phyloP scores from a whole-genome alignment of 2,888 invertebrate genomes.

The Phyllotreta striolata region DNA sequence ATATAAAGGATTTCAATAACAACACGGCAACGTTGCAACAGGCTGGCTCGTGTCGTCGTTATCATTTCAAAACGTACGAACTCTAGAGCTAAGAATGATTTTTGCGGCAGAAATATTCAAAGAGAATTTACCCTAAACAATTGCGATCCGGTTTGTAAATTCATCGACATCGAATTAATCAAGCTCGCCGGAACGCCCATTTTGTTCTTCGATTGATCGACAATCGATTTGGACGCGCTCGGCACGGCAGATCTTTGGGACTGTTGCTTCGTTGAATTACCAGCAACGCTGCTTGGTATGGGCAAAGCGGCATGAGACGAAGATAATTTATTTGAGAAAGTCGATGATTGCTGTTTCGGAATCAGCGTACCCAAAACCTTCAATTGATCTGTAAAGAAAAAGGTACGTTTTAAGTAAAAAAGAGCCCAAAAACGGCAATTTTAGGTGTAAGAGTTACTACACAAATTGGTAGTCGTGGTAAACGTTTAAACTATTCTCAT shows the following conservation, averaged over 20 bases:
- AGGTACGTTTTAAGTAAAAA: slow-evolving; percentile 3
- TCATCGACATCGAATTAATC: slow-evolving; percentile 28
- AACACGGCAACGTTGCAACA: too few relatives aligned
- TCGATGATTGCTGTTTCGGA: slow-evolving; percentile 33
- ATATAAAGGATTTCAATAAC: too few relatives aligned
- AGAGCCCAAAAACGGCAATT: too few relatives aligned
- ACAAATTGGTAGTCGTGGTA: too few relatives aligned
- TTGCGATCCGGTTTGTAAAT: slow-evolving; percentile 23
- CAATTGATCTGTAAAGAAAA: slow-evolving; percentile 41
- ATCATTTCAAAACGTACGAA: not conserved
- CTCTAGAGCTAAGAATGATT: not conserved
- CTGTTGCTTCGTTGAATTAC: slow-evolving; percentile 29
- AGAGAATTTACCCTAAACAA: slow-evolving; percentile 41
- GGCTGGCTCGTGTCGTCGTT: too few relatives aligned
- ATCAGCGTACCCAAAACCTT: slow-evolving; percentile 43
- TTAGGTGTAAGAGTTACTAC: not conserved
- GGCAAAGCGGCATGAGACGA: slow-evolving; percentile 41
- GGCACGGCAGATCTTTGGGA: slow-evolving; percentile 26
- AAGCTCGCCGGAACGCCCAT: slow-evolving; percentile 7
- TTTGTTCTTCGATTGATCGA: slow-evolving; percentile 38
- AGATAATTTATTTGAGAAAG: slow-evolving; percentile 34
- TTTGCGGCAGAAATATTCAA: not conserved
- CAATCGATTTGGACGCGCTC: slow-evolving; percentile 24
- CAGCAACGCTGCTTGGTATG: slow-evolving; percentile 32
- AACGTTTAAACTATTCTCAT: too few relatives aligned